Evolutionary conservation across 2,113 vertebrate species (phyloP).

Genomic region (Nicator chloris): DNA sequence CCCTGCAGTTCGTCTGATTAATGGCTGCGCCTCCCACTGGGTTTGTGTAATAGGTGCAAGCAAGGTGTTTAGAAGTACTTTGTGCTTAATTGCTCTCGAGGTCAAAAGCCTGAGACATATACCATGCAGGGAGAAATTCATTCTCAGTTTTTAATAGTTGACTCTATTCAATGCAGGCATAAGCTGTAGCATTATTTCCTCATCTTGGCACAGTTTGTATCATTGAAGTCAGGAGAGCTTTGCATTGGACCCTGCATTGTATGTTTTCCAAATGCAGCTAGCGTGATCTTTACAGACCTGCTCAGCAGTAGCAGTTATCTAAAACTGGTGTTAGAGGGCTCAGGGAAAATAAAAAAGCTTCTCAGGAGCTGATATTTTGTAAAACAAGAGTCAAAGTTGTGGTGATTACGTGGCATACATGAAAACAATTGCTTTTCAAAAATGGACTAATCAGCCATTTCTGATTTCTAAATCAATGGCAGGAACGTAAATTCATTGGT

Average conservation of each 20-base stretch:
- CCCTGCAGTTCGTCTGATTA: conserved; percentile 67
- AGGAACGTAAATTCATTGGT: conserved; percentile 49
- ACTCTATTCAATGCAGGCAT: background rate
- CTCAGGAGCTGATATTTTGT: background rate
- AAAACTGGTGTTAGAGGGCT: background rate
- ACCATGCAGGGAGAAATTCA: conserved; percentile 22
- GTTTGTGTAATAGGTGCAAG: conserved; percentile 65
- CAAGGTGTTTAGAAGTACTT: conserved; percentile 62
- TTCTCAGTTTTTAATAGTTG: conserved; percentile 45
- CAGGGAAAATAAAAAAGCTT: background rate
- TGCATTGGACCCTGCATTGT: background rate
- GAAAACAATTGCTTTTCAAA: conserved; percentile 54
- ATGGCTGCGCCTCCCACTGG: conserved; percentile 56
- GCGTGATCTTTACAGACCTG: background rate
- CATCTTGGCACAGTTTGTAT: background rate
- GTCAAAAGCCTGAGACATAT: conserved; percentile 42
- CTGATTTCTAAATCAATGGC: conserved; percentile 65
- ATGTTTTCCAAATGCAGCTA: background rate
- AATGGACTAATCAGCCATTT: conserved; percentile 62
- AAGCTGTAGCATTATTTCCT: background rate
- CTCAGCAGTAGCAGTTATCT: background rate
- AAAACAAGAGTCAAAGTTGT: conserved; percentile 13
- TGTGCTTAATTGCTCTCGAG: conserved; percentile 55
- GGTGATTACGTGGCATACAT: background rate
- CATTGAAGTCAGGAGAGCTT: background rate